Evolutionary conservation across 1,140 invertebrate genomes (phyloP).

Genomic region (Drosophila mayri): DNA sequence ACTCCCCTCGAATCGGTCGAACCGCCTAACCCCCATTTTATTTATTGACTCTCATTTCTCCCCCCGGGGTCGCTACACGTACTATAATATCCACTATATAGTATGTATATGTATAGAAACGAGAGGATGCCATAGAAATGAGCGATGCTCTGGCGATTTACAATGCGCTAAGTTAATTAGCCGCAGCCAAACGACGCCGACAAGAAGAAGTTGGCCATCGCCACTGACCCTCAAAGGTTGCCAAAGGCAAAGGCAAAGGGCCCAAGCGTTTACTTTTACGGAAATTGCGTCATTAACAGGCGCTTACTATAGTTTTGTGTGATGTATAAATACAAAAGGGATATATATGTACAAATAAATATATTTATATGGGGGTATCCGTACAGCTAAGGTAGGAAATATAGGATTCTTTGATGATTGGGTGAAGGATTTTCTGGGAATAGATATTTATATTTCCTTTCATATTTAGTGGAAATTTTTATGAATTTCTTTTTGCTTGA

Average conservation of each 20-base stretch:
- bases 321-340: conserved; percentile 14
- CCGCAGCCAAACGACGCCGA: conserved; percentile 19
- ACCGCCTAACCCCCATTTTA: conserved; percentile 33
- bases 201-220: conserved; percentile 30
- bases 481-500: too few species aligned
- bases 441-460: too few species aligned
- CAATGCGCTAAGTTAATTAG: conserved; percentile 57
- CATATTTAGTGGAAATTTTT: too few species aligned
- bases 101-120: background rate
- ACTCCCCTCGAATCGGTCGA: conserved; percentile 12
- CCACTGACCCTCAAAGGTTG: conserved; percentile 47
- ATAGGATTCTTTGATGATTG: background rate
- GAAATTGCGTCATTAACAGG: conserved; percentile 64
- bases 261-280: conserved; percentile 20
- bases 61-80: conserved; percentile 4
- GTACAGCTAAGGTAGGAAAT: background rate
- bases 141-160: conserved; percentile 40
- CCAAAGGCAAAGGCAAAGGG: conserved; percentile 22
- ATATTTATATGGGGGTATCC: background rate
- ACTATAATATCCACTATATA: conserved; percentile 8
- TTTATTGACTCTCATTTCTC: conserved; percentile 48
- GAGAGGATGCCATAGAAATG: conserved; percentile 49
- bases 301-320: conserved; percentile 41
- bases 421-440: too few species aligned
- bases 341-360: background rate